Conservation (phyloP, 2,888 invertebrate species). For the Caradrina clavipalpis region DNA sequence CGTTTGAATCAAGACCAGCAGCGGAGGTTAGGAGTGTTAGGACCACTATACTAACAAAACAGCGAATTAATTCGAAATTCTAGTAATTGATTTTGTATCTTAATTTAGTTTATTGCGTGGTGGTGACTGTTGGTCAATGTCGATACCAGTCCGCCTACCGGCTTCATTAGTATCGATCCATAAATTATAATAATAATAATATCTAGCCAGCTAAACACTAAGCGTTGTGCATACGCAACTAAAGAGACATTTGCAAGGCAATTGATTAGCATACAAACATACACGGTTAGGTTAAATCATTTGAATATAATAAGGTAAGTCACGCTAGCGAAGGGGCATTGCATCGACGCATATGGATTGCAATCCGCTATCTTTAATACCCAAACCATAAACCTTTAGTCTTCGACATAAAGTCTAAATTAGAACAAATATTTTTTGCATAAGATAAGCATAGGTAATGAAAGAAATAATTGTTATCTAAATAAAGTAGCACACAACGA, state of each 20-base stretch:
- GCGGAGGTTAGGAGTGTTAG: not conserved
- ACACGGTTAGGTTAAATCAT: slow-evolving; percentile 36
- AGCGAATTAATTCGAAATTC: not conserved
- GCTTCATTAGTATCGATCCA: slow-evolving; percentile 10
- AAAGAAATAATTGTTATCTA: slow-evolving; percentile 8
- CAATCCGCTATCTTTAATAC: slow-evolving; percentile 23
- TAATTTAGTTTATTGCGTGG: slow-evolving; percentile 17
- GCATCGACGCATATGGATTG: slow-evolving; percentile 31
- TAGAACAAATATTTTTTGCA: not conserved
- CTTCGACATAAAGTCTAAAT: not conserved
- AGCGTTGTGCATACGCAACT: slow-evolving; percentile 6
- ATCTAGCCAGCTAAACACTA: not conserved
- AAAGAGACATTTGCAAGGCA: slow-evolving; percentile 39
- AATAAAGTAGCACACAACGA: no score
- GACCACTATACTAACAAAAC: not conserved
- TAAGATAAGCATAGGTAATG: not conserved
- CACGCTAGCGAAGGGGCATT: slow-evolving; percentile 26
- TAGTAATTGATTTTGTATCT: slow-evolving; percentile 9
- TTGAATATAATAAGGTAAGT: slow-evolving; percentile 58
- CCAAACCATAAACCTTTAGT: not conserved
- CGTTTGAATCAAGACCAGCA: slow-evolving; percentile 1
- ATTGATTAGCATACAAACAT: slow-evolving; percentile 40
- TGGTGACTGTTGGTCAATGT: slow-evolving; percentile 10
- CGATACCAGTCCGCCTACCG: slow-evolving; percentile 13
- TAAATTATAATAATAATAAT: not conserved